A percentile compares a stretch with the other conserved stretches of the same genome.
Conservation (phyloP, 2,113 vertebrate genomes). For the Phycodurus eques region DNA sequence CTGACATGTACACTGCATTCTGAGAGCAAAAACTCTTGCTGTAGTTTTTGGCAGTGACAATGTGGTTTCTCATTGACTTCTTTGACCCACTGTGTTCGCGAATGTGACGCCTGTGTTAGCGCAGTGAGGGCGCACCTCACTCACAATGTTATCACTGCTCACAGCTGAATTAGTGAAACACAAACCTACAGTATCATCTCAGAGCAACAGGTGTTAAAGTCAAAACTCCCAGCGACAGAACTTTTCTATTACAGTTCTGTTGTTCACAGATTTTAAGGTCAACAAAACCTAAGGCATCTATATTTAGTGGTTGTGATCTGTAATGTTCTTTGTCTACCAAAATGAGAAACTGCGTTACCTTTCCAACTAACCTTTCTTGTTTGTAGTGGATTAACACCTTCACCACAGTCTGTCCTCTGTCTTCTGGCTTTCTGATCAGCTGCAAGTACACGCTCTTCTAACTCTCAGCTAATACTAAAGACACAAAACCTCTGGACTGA, state of each 20-base stretch:
- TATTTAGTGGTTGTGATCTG: slow-evolving; percentile 71
- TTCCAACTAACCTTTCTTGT: slow-evolving; percentile 71
- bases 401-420: slow-evolving; percentile 62
- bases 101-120: slow-evolving; percentile 42
- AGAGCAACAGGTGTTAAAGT: slow-evolving; percentile 35
- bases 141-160: slow-evolving; percentile 52
- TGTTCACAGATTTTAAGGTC: slow-evolving; percentile 23
- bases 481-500: slow-evolving; percentile 70
- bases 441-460: slow-evolving; percentile 72
- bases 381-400: slow-evolving; percentile 75
- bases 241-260: slow-evolving; percentile 25
- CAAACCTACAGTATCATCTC: slow-evolving; percentile 51
- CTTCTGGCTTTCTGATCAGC: slow-evolving; percentile 74
- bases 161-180: slow-evolving; percentile 56
- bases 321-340: slow-evolving; percentile 69
- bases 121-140: slow-evolving; percentile 49
- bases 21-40: slow-evolving; percentile 69
- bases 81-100: slow-evolving; percentile 57
- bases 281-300: slow-evolving; percentile 47
- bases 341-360: slow-evolving; percentile 83
- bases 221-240: slow-evolving; percentile 40
- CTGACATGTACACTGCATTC: slow-evolving; percentile 76
- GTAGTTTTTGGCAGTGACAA: slow-evolving; percentile 75
- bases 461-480: slow-evolving; percentile 73
- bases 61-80: slow-evolving; percentile 82